Evolutionary conservation across 2,888 invertebrate genomes (phyloP).

Genomic region (Mythimna lalbum): DNA sequence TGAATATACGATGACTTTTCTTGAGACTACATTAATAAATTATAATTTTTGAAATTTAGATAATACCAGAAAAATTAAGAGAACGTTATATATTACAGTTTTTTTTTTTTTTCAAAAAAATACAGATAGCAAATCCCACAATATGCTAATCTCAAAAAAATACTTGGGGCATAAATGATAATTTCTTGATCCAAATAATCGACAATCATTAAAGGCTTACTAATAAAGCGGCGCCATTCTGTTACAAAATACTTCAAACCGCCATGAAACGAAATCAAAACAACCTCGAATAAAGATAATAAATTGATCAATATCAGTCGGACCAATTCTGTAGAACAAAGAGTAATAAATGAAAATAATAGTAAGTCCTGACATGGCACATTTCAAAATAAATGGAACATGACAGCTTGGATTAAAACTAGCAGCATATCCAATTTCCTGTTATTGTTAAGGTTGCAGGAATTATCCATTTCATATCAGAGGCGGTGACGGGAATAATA

Average conservation of each 20-base stretch:
- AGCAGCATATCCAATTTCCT: slow-evolving; percentile 16
- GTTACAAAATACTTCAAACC: slow-evolving; percentile 17
- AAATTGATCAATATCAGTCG: slow-evolving; percentile 9
- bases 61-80: neutral
- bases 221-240: slow-evolving; percentile 14
- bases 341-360: slow-evolving; percentile 11
- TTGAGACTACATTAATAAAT: too few species aligned
- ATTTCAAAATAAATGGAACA: slow-evolving; percentile 20
- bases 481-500: neutral
- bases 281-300: slow-evolving; percentile 10
- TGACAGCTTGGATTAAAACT: slow-evolving; percentile 13
- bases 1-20: too few species aligned
- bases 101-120: neutral
- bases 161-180: neutral
- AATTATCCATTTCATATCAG: slow-evolving; percentile 10
- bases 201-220: slow-evolving; percentile 19
- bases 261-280: slow-evolving; percentile 13
- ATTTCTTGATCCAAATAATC: slow-evolving; percentile 11
- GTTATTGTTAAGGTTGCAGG: slow-evolving; percentile 11
- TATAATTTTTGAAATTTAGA: neutral
- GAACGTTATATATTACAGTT: neutral
- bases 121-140: too few species aligned
- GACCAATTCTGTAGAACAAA: neutral
- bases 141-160: neutral
- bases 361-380: neutral